These are phyloP conservation scores for Adela reaumurella DNA, from an alignment of 2,888 invertebrate species.

Conservation along the genomic window DNA sequence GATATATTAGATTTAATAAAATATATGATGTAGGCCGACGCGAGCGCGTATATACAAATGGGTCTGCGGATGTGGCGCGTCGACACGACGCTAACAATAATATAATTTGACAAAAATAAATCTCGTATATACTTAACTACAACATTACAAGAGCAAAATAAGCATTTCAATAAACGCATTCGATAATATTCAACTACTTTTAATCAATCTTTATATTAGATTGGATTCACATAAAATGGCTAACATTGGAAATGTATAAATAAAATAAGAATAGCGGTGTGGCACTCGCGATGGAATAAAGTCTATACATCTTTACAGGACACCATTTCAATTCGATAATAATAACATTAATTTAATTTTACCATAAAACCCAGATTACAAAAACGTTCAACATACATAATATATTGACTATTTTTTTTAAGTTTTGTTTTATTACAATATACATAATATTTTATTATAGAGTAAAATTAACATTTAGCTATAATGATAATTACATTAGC, in stretches of 20 bases:
- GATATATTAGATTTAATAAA: not conserved
- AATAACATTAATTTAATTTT: not conserved
- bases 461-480: conserved; percentile 8
- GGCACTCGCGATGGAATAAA: not conserved
- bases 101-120: conserved; percentile 5
- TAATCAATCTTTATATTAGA: not conserved
- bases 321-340: not conserved
- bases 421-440: conserved; percentile 6
- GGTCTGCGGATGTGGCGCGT: not conserved
- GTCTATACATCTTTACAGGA: not conserved
- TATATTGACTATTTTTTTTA: conserved; percentile 5
- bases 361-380: conserved; percentile 10
- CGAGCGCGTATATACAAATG: not conserved
- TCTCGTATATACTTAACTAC: conserved; percentile 9
- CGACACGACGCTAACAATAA: not conserved
- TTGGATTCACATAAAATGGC: conserved; percentile 5
- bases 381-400: conserved; percentile 5
- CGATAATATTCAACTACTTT: conserved; percentile 6
- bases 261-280: conserved; percentile 2
- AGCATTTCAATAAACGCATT: conserved; percentile 6
- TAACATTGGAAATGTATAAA: conserved; percentile 5
- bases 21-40: not conserved
- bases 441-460: conserved; percentile 11
- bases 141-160: conserved; percentile 7
- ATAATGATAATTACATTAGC: conserved; percentile 14